Base-by-base conservation (phyloP, 1,140 invertebrate genomes). In the Lordiphosa clarofinis region DNA sequence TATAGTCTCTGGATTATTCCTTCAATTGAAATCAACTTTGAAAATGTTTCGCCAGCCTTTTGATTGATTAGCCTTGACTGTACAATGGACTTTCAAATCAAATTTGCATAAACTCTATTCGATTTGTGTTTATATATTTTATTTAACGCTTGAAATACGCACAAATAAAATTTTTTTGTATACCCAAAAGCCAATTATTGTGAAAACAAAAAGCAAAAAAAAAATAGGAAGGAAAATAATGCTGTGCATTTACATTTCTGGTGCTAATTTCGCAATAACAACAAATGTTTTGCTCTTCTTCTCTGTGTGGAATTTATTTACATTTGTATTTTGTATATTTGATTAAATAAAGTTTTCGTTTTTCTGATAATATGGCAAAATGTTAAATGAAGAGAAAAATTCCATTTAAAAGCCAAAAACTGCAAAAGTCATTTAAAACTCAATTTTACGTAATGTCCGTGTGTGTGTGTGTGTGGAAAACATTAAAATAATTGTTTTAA, bases 401-500 rank as follows among this genome's bases (percentile, higher is more conserved):
- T 84, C 56, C 61, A 84, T 84, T 84, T 84, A 84, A 84, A 84
- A 84, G 78, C 73, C 78, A 82, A 78, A 82, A 82, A 82, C 70
- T 69, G 58, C 78, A 84, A 84, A 82, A 84, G 78, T 69, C 78
- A 84, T 84, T 82, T 82, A 72, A 75, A 73, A 84, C 78, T 84
- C 78, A 84, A 84, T 84, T 84, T 73, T 39, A 58, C 42, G 66
- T 56, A 69, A 66, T 52, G 36, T 38, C 28, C 38, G 55, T 60
- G 57, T 38, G 48, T 33, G 8, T 39, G 36, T 69, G 56, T 73
- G 74, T 65, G 74, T 36, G 54, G 58, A 78, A 82, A 82, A 82
- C 78, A 84, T 84, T 84, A 84, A 84, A 84, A 84, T 84, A 84
- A 84, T 84, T 84, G 78, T 84, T 84, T 84, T 84, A 84, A 84